Evolutionary conservation across 2,888 invertebrate species (phyloP).

Genomic region (Tryphoninae sp.): DNA sequence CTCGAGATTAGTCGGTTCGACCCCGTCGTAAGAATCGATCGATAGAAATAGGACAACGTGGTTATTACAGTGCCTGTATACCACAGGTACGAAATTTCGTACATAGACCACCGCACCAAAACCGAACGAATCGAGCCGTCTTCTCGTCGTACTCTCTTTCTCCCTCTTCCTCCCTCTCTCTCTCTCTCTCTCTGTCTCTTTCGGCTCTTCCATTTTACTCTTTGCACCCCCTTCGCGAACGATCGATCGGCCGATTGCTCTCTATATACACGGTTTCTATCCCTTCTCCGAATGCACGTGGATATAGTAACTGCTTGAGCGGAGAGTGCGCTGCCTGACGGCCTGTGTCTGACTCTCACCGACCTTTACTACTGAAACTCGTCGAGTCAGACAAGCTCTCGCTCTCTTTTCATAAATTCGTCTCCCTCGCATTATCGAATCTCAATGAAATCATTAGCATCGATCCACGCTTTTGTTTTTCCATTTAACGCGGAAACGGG

Average conservation of each 20-base stretch:
- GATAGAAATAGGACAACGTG: constrained; percentile 17
- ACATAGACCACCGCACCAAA: background rate
- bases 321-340: background rate
- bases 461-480: no score
- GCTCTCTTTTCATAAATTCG: background rate
- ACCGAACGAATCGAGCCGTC: background rate
- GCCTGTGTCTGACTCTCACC: constrained; percentile 36
- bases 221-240: constrained; percentile 16
- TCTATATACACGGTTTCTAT: constrained; percentile 3
- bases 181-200: constrained; percentile 12
- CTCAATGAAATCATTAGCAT: no score
- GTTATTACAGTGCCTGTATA: background rate
- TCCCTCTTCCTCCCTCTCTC: constrained; percentile 22
- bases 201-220: constrained; percentile 2
- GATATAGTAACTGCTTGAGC: constrained; percentile 14
- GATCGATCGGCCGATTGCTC: constrained; percentile 53
- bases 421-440: background rate
- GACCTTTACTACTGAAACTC: constrained; percentile 48
- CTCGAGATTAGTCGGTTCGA: background rate
- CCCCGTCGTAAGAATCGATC: constrained; percentile 6
- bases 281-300: constrained; percentile 17
- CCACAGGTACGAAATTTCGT: constrained; percentile 26
- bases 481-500: no score
- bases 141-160: constrained; percentile 4
- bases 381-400: background rate